Conservation (phyloP, 92 coral and sea anemone genomes). For the Desmophyllum pertusum region DNA sequence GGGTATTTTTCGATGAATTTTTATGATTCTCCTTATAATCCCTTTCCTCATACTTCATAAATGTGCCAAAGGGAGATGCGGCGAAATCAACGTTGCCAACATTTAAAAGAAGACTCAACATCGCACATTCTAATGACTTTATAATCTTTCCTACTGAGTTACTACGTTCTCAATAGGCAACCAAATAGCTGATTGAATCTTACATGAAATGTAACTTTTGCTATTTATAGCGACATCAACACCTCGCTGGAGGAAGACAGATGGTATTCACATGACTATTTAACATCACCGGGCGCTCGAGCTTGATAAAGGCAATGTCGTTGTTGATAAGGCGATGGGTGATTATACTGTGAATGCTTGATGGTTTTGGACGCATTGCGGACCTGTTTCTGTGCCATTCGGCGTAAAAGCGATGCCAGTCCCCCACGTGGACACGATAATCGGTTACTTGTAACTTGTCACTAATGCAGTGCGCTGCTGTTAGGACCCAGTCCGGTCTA, state of each 20-base stretch:
- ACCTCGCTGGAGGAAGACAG: conserved; percentile 44
- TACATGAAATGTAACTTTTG: conserved; percentile 35
- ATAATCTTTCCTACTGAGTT: no score
- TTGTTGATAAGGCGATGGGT: conserved; percentile 36
- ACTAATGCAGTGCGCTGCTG: conserved; percentile 46
- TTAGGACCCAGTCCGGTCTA: conserved; percentile 24
- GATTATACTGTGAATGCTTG: conserved; percentile 20
- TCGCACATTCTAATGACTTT: neutral
- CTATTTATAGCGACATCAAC: neutral
- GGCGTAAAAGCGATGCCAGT: conserved; percentile 30
- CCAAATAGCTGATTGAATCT: no score
- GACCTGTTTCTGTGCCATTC: conserved; percentile 50
- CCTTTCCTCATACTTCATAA: no score
- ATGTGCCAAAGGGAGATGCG: no score
- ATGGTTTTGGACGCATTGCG: conserved; percentile 23
- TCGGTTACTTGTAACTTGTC: neutral
- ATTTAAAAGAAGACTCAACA: neutral
- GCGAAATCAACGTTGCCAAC: no score
- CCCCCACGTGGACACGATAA: conserved; percentile 3
- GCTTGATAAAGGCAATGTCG: conserved; percentile 51
- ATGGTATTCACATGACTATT: conserved; percentile 56
- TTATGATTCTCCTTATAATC: no score
- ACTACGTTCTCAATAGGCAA: no score
- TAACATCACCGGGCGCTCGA: conserved; percentile 50
- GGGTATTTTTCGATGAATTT: no score